Evolutionary conservation across 2,113 vertebrate genomes (phyloP).

Genomic region (Antechinus stuartii): DNA sequence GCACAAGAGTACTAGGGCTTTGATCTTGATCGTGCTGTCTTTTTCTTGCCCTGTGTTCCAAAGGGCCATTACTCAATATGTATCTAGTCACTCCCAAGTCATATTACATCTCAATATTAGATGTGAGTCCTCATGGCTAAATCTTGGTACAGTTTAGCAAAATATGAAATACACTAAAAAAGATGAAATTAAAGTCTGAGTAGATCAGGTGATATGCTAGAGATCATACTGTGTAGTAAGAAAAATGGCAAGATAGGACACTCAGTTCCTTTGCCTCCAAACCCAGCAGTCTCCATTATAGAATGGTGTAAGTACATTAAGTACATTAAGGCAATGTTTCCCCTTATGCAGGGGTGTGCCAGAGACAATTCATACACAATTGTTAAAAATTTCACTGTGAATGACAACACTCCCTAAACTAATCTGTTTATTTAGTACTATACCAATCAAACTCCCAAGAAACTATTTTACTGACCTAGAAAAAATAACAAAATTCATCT

Average conservation of each 20-base stretch:
- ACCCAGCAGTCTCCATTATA: not conserved
- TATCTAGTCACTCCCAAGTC: not conserved
- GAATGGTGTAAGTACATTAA: not conserved
- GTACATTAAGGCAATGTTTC: not conserved
- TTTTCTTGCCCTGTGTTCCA: not conserved
- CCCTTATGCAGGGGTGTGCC: not conserved
- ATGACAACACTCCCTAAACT: too few species aligned
- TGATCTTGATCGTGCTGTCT: not conserved
- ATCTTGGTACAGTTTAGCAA: not conserved
- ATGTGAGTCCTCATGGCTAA: not conserved
- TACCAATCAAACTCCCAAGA: too few species aligned
- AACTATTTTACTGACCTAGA: too few species aligned
- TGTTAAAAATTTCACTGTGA: too few species aligned
- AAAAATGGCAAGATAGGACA: not conserved
- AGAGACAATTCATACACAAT: too few species aligned
- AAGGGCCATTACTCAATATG: not conserved
- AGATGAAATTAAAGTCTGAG: not conserved
- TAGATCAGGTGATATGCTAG: not conserved
- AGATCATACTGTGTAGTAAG: not conserved
- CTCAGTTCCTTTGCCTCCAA: not conserved
- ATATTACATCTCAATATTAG: not conserved
- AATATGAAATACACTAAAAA: not conserved
- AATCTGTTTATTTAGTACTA: too few species aligned
- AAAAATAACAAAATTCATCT: too few species aligned
- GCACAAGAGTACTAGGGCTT: not conserved